Evolutionary conservation across 37 sponge, comb jelly and placozoan species (phyloP).

Genomic region (Oscarella lobularis): DNA sequence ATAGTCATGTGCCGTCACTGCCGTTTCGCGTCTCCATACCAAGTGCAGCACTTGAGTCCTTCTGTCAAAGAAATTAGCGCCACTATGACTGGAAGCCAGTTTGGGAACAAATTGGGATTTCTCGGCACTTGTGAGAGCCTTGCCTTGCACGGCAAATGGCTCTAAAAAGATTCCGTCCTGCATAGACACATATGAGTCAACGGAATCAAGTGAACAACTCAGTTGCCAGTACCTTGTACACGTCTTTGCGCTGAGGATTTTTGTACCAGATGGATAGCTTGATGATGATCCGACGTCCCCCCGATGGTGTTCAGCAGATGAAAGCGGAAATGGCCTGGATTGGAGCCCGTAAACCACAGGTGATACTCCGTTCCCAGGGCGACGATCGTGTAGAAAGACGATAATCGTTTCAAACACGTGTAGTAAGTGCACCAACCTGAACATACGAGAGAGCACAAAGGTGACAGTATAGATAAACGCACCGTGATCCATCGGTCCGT

Average conservation of each 20-base stretch:
- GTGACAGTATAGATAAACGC: too few species aligned
- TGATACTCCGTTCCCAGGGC: slow-evolving; percentile 44
- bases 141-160: slow-evolving; percentile 8
- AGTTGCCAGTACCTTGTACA: slow-evolving; percentile 30
- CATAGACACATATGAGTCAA: not conserved
- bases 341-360: slow-evolving; percentile 62
- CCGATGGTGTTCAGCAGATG: slow-evolving; percentile 65
- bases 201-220: not conserved
- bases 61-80: slow-evolving; percentile 62
- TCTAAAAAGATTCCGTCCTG: slow-evolving; percentile 65
- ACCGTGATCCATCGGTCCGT: slow-evolving; percentile 95
- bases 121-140: slow-evolving; percentile 8
- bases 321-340: slow-evolving; percentile 36
- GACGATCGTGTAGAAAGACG: slow-evolving; percentile 70
- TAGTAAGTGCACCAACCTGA: slow-evolving; percentile 85
- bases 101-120: slow-evolving; percentile 9
- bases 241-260: slow-evolving; percentile 56
- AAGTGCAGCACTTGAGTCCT: slow-evolving; percentile 35
- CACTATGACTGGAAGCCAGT: slow-evolving; percentile 7
- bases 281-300: slow-evolving; percentile 14
- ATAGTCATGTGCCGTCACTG: too few species aligned
- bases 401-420: slow-evolving; percentile 78
- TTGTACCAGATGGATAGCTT: slow-evolving; percentile 54
- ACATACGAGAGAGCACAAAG: too few species aligned
- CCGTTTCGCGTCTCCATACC: too few species aligned